Evolutionary conservation across 2,888 invertebrate genomes (phyloP).

Genomic region (Tetheella fluctuosa): DNA sequence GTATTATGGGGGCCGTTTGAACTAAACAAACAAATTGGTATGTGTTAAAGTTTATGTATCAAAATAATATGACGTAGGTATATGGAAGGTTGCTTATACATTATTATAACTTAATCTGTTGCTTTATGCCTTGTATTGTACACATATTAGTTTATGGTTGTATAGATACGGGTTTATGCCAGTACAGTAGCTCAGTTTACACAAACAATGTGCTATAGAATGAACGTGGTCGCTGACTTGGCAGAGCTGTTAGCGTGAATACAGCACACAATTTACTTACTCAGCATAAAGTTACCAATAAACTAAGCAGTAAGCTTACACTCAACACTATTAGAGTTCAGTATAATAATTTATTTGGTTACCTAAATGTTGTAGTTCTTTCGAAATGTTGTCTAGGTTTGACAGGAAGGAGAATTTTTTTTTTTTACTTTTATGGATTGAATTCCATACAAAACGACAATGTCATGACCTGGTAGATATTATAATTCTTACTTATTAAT

Average conservation of each 20-base stretch:
- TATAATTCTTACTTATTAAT: no score
- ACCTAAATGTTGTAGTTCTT: no score
- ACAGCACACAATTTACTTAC: conserved; percentile 25
- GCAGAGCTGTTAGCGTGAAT: conserved; percentile 27
- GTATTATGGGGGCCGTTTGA: background rate
- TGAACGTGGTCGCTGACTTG: conserved; percentile 28
- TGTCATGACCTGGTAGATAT: no score
- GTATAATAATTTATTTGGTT: no score
- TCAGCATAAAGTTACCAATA: conserved; percentile 21
- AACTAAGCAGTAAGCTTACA: no score
- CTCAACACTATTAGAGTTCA: no score
- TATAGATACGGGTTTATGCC: background rate
- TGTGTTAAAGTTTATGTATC: conserved; percentile 7
- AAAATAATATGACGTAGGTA: conserved; percentile 7
- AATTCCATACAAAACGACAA: no score
- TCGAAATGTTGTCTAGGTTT: no score
- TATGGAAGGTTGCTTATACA: background rate
- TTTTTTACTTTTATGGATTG: no score
- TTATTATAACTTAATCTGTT: background rate
- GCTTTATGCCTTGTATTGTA: background rate
- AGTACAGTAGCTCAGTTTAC: background rate
- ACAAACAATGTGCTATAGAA: conserved; percentile 4
- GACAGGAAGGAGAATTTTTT: no score
- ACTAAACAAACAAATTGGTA: conserved; percentile 8
- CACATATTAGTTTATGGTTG: conserved; percentile 20